phyloP scores from a whole-genome alignment of 30 jellyfish, hydroid and myxozoan species.

The Rhopilema esculentum region DNA sequence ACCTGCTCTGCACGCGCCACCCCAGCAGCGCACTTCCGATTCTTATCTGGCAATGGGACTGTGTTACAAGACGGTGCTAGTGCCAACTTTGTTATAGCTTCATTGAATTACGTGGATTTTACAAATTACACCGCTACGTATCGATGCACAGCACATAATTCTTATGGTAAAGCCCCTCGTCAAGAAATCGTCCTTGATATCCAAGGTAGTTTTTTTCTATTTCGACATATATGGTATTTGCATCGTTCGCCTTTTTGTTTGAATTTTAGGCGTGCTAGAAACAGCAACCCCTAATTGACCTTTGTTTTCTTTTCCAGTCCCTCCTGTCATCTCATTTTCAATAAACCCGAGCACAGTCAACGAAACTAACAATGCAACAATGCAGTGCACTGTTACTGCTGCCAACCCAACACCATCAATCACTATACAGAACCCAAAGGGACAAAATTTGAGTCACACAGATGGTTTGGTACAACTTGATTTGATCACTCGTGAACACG shows the following conservation, averaged over 20 bases:
- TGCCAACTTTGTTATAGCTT: not conserved
- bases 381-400: constrained; percentile 19
- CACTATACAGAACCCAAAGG: not conserved
- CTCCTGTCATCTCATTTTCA: constrained; percentile 26
- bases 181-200: not conserved
- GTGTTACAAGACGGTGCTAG: constrained; percentile 8
- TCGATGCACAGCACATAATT: constrained; percentile 21
- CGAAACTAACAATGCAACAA: constrained; percentile 25
- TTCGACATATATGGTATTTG: too few relatives aligned
- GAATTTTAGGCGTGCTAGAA: too few relatives aligned
- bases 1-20: constrained; percentile 32
- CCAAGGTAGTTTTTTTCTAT: constrained; percentile 46
- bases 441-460: not conserved
- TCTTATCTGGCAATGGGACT: constrained; percentile 1
- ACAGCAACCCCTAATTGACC: too few relatives aligned
- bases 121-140: not conserved
- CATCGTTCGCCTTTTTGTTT: too few relatives aligned
- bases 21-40: constrained; percentile 36
- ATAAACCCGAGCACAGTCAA: constrained; percentile 30
- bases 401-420: constrained; percentile 52
- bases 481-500: not conserved
- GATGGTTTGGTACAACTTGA: not conserved
- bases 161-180: constrained; percentile 10
- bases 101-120: constrained; percentile 1
- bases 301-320: constrained; percentile 30